phyloP scores from a whole-genome alignment of 1,140 invertebrate genomes.

The Pemphigus obesinymphae region DNA sequence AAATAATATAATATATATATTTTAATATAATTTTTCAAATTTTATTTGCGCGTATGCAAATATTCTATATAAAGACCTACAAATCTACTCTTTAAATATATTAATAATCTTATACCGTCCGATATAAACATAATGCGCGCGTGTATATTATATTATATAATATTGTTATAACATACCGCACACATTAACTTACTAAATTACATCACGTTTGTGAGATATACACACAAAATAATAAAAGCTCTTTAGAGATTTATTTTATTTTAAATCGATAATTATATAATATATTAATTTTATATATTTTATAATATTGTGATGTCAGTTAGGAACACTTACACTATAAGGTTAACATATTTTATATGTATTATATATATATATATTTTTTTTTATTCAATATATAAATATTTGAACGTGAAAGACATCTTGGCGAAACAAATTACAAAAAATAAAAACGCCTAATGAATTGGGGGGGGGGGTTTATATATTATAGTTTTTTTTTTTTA shows the following conservation, averaged over 20 bases:
- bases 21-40: neutral
- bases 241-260: conserved; percentile 1
- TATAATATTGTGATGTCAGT: no score
- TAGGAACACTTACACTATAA: no score
- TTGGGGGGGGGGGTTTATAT: no score
- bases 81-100: neutral
- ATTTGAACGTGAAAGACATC: conserved; percentile 32
- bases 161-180: no score
- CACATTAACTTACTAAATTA: neutral
- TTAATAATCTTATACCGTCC: conserved; percentile 1
- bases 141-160: neutral
- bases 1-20: conserved; percentile 6
- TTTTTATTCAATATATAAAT: neutral
- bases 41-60: neutral
- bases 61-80: neutral
- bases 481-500: neutral
- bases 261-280: neutral
- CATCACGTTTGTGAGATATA: neutral
- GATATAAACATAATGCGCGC: no score
- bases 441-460: neutral
- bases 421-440: conserved; percentile 35
- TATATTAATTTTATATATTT: neutral
- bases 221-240: conserved; percentile 23
- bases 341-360: no score
- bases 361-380: neutral